Conservation (phyloP, 2,797 vertebrate genomes). For the Loriculus beryllinus region DNA sequence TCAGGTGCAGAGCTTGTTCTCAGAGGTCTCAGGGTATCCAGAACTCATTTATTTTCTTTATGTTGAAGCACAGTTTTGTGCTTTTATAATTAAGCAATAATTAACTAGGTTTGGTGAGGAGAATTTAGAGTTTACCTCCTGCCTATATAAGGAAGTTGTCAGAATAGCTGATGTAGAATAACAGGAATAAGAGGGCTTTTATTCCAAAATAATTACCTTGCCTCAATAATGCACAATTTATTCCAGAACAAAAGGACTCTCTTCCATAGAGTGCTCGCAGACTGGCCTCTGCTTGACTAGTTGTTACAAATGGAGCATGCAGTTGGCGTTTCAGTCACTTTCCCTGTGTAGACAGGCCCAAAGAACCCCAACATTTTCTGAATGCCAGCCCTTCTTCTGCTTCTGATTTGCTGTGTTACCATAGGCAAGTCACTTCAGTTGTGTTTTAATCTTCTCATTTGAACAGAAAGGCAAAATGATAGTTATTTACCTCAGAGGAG, state of each 20-base stretch:
- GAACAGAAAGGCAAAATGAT: slow-evolving; percentile 1
- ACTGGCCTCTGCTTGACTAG: not conserved
- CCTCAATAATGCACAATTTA: not conserved
- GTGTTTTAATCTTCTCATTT: not conserved
- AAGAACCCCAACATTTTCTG: not conserved
- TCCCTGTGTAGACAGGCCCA: not conserved
- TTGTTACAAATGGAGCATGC: not conserved
- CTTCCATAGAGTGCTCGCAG: not conserved
- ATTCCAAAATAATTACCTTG: not conserved
- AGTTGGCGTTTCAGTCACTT: accelerated
- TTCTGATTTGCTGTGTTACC: not conserved
- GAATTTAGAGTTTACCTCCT: not conserved
- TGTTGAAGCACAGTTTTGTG: not conserved
- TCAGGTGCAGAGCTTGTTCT: not conserved
- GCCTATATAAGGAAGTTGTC: not conserved
- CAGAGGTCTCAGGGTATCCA: not conserved
- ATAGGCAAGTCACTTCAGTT: not conserved
- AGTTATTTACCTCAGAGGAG: slow-evolving; percentile 14
- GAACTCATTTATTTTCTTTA: not conserved
- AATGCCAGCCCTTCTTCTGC: not conserved
- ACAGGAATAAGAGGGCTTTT: not conserved
- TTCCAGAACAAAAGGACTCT: not conserved
- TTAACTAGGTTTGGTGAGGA: not conserved
- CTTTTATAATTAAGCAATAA: not conserved
- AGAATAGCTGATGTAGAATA: not conserved